phyloP scores from a whole-genome alignment of 92 coral and sea anemone genomes.

The Micromussa lordhowensis region DNA sequence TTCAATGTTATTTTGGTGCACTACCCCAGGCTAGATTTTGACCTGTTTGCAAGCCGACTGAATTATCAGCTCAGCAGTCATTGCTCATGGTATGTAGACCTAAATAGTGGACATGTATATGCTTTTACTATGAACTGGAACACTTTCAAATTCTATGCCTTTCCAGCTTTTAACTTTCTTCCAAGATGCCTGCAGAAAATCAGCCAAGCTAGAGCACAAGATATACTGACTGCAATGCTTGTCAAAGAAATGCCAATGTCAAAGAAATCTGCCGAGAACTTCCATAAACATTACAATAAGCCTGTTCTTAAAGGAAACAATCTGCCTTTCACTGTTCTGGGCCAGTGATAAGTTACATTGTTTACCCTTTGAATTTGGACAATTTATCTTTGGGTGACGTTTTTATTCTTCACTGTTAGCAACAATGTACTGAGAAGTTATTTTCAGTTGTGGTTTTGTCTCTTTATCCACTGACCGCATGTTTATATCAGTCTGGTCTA shows the following conservation, averaged over 20 bases:
- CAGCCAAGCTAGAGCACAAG: slow-evolving; percentile 27
- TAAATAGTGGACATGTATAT: slow-evolving; percentile 20
- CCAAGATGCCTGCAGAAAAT: slow-evolving; percentile 29
- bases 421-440: too few relatives aligned
- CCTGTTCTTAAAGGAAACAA: neutral
- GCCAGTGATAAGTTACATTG: too few relatives aligned
- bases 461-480: too few relatives aligned
- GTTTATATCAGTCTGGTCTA: too few relatives aligned
- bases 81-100: slow-evolving; percentile 24
- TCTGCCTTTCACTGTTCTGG: too few relatives aligned
- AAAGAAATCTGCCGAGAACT: slow-evolving; percentile 33
- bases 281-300: slow-evolving; percentile 35
- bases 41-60: slow-evolving; percentile 52
- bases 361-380: too few relatives aligned
- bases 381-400: too few relatives aligned
- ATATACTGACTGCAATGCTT: slow-evolving; percentile 18
- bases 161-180: slow-evolving; percentile 40
- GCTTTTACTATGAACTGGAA: slow-evolving; percentile 46
- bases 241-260: too few relatives aligned
- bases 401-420: too few relatives aligned
- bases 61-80: slow-evolving; percentile 31
- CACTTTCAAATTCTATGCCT: slow-evolving; percentile 21
- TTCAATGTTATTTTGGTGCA: slow-evolving; percentile 1
- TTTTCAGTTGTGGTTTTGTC: too few relatives aligned
- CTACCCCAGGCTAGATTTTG: slow-evolving; percentile 17